Evolutionary conservation across 2,113 vertebrate genomes (phyloP).

Genomic region (Motacilla alba): DNA sequence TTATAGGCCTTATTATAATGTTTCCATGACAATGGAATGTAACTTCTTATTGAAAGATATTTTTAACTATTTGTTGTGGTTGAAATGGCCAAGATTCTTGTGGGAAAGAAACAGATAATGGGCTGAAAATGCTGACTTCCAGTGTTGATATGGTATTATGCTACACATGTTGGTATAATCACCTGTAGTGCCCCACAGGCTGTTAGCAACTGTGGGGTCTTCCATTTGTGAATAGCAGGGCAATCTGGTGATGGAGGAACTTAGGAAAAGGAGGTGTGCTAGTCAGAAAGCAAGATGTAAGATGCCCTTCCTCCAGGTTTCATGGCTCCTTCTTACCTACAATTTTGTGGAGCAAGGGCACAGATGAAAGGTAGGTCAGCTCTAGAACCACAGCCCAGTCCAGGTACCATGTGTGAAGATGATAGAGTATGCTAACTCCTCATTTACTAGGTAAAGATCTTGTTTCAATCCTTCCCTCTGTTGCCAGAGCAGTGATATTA

Average conservation of each 20-base stretch:
- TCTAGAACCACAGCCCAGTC: not conserved
- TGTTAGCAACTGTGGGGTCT: not conserved
- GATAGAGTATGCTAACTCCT: not conserved
- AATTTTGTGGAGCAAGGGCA: not conserved
- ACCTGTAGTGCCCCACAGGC: not conserved
- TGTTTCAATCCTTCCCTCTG: not conserved
- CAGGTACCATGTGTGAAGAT: not conserved
- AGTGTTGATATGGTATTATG: not conserved
- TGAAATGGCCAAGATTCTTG: not conserved
- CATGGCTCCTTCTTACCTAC: not conserved
- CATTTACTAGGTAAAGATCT: not conserved
- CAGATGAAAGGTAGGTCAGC: not conserved
- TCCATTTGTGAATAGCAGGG: not conserved
- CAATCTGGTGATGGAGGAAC: not conserved
- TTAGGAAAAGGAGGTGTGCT: not conserved
- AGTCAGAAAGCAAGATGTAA: not conserved
- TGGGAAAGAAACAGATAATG: conserved; percentile 35
- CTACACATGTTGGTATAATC: not conserved
- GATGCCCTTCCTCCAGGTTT: not conserved
- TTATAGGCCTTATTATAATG: not conserved
- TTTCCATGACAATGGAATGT: conserved; percentile 17
- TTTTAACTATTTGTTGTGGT: not conserved
- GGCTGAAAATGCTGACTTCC: not conserved
- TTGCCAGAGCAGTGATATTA: fast-evolving
- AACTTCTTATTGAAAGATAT: not conserved